Conservation (phyloP, 2,797 vertebrate genomes). For the Synanceia verrucosa region DNA sequence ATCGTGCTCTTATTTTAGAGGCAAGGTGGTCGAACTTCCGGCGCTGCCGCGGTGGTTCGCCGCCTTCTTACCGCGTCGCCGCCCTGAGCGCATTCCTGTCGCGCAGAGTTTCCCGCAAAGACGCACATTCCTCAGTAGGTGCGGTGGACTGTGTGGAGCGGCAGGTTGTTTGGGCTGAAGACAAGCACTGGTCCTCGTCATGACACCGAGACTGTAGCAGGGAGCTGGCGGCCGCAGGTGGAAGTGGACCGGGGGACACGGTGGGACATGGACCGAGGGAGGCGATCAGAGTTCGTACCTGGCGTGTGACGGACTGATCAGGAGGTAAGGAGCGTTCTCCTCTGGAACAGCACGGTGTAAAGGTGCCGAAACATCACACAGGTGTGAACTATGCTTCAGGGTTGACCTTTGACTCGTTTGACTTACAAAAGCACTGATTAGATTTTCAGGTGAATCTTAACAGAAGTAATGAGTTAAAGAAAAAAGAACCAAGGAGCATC, state of each 20-base stretch:
- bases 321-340: slow-evolving; percentile 43
- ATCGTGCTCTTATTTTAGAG: slow-evolving; percentile 48
- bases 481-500: background rate
- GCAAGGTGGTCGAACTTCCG: background rate
- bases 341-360: no score
- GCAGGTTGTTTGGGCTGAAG: slow-evolving; percentile 18
- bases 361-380: no score
- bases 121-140: slow-evolving; percentile 59
- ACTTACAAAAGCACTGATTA: no score
- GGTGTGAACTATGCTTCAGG: background rate
- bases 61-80: slow-evolving; percentile 15
- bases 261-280: slow-evolving; percentile 50
- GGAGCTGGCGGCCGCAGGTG: slow-evolving; percentile 27
- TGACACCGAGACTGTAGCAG: slow-evolving; percentile 1
- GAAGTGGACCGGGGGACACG: background rate
- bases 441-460: no score
- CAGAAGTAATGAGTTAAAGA: background rate
- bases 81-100: slow-evolving; percentile 62
- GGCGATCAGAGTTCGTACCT: slow-evolving; percentile 15
- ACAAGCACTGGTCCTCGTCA: no score
- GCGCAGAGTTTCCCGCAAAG: slow-evolving; percentile 19
- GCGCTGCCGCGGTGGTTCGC: background rate
- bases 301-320: slow-evolving; percentile 46
- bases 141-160: slow-evolving; percentile 49
- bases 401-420: background rate